These are phyloP conservation scores for Morinoia aosen DNA, from an alignment of 2,888 invertebrate species.

Conservation along the genomic window DNA sequence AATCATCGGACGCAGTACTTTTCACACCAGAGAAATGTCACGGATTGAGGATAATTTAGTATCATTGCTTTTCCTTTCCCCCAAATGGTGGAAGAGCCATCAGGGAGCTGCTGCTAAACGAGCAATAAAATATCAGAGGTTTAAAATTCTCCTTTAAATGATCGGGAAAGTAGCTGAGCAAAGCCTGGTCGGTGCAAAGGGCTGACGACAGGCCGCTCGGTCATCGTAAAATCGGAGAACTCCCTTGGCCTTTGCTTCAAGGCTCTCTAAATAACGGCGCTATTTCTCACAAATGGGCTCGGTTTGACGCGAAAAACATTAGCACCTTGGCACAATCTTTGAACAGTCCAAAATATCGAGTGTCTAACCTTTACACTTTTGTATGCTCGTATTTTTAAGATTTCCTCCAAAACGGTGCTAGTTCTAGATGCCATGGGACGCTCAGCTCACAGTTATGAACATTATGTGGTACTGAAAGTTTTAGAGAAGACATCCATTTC, in stretches of 20 bases:
- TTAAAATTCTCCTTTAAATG: background rate
- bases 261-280: background rate
- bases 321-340: background rate
- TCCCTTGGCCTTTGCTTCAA: background rate
- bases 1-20: background rate
- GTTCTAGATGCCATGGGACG: too few species aligned
- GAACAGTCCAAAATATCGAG: background rate
- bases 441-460: too few species aligned
- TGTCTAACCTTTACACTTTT: background rate
- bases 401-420: too few species aligned
- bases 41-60: background rate
- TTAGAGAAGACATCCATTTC: too few species aligned
- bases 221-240: background rate
- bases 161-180: background rate
- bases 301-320: background rate
- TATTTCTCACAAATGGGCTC: background rate
- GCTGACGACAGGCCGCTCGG: background rate
- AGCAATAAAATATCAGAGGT: constrained; percentile 21
- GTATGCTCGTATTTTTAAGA: too few species aligned
- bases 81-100: background rate
- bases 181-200: background rate
- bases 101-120: background rate
- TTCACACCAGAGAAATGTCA: background rate
- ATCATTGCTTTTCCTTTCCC: constrained; percentile 12
- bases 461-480: too few species aligned